Evolutionary conservation across 1,140 invertebrate species (phyloP), one percentile per base, ranked within the genome.

Genomic region (Colletes latitarsis): DNA sequence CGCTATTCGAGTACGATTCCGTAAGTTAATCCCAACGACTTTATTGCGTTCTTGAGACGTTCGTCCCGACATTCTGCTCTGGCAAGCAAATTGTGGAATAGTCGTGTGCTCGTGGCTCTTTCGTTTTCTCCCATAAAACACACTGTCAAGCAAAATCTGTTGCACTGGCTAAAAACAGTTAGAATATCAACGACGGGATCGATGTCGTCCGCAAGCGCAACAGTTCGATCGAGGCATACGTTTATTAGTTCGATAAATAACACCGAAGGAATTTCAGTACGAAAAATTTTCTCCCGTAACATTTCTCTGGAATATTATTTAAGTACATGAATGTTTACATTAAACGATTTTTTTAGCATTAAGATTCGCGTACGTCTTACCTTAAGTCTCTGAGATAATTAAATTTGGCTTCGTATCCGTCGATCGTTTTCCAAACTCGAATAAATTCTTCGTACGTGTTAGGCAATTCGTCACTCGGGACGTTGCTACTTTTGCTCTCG

Each of bases 111-210:
- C 6, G 66, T 70, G 39, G 57, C 66, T 67, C 76, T 89, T 4
- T 91, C 84, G 9, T 82, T 55, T 21, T 86, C 46, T 5, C 68
- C 39, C 77, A 91, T 84, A 63, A 92, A 92, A 69, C 53, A 79
- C 0, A 89, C 6, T 19, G 83, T 84, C 55, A 91, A 49, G 58
- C 84, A 15, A 58, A 93, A 92, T 76, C 92, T 86, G 12, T 89
- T 88, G 62, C 90, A 93, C 41, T 86, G 57, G 43, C 85, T 88
- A 1, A 92, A 57, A 53, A 74, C 86, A 49, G 4, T 49, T 19
- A 92, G 70, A 71, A 93, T 41, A 41, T 91, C 87, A n/a, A 88
- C 39, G 10, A 91, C 72, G 15, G 17, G 12, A 14, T 71, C 57
- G 9, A 69, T 12, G 46, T 85, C 79, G 41, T 88, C 46, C 3